Evolutionary conservation across 2,113 vertebrate species (phyloP).

Genomic region (Sinocyclocheilus rhinocerous): DNA sequence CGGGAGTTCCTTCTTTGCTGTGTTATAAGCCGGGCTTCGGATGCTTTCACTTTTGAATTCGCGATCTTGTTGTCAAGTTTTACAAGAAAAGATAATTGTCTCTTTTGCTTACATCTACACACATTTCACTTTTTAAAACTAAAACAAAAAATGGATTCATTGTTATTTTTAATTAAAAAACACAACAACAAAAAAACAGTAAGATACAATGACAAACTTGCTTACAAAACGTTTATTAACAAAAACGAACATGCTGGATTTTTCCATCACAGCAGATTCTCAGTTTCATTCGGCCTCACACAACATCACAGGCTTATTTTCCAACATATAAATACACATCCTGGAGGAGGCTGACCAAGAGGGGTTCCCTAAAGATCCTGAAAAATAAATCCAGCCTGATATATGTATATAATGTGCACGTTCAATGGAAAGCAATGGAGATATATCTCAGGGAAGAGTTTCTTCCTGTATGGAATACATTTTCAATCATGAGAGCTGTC

Average conservation of each 20-base stretch:
- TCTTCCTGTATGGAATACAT: slow-evolving; percentile 53
- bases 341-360: slow-evolving; percentile 21
- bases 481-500: slow-evolving; percentile 53
- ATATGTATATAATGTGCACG: slow-evolving; percentile 38
- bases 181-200: no score
- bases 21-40: no score
- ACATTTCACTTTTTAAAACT: no score
- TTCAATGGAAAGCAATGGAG: slow-evolving; percentile 46
- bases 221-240: no score
- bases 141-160: no score
- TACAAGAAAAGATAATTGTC: no score
- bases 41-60: no score
- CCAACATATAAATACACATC: slow-evolving; percentile 41
- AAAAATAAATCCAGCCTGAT: slow-evolving; percentile 43
- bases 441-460: slow-evolving; percentile 52
- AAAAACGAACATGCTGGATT: not conserved
- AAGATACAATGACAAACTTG: no score
- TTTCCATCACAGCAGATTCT: slow-evolving; percentile 16
- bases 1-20: no score
- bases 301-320: slow-evolving; percentile 1
- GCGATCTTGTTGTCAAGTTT: no score
- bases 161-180: no score
- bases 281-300: not conserved
- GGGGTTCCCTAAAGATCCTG: slow-evolving; percentile 3
- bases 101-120: no score